These are phyloP conservation scores for Lasioglossum morio DNA, from an alignment of 2,888 invertebrate species.

Conservation along the genomic window DNA sequence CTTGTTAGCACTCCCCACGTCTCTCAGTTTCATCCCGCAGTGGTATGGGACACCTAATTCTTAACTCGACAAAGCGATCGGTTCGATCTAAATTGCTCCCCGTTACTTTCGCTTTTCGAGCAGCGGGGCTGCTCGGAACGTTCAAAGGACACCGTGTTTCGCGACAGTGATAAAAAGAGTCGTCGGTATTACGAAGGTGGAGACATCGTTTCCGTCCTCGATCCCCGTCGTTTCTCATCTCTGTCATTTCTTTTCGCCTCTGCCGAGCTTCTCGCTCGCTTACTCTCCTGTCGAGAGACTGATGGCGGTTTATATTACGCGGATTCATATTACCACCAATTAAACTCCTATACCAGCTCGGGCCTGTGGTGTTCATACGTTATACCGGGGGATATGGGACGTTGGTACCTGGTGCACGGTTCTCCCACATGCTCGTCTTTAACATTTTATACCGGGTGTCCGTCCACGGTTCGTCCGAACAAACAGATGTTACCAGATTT, in stretches of 20 bases:
- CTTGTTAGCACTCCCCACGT: slow-evolving; percentile 37
- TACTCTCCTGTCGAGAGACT: slow-evolving; percentile 74
- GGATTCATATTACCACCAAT: slow-evolving; percentile 82
- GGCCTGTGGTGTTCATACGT: slow-evolving; percentile 74
- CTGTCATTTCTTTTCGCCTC: slow-evolving; percentile 37
- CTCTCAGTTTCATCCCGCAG: neutral
- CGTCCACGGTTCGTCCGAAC: neutral
- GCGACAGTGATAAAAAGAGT: slow-evolving; percentile 70
- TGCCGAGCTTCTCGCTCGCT: slow-evolving; percentile 45
- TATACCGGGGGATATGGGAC: slow-evolving; percentile 66
- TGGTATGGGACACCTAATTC: slow-evolving; percentile 39
- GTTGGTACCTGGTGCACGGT: slow-evolving; percentile 63
- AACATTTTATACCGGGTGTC: slow-evolving; percentile 63
- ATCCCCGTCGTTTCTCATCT: slow-evolving; percentile 41
- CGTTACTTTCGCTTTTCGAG: slow-evolving; percentile 33
- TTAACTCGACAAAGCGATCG: slow-evolving; percentile 56
- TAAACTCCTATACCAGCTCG: slow-evolving; percentile 78
- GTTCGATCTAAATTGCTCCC: slow-evolving; percentile 51
- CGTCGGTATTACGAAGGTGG: slow-evolving; percentile 72
- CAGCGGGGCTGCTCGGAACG: slow-evolving; percentile 49
- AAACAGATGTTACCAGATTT: neutral
- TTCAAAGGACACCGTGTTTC: slow-evolving; percentile 62
- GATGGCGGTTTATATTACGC: slow-evolving; percentile 81
- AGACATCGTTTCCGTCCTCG: slow-evolving; percentile 73
- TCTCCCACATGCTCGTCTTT: slow-evolving; percentile 42